These are phyloP conservation scores for Tragelaphus buxtoni DNA, from an alignment of 2,113 vertebrate species.

Conservation along the genomic window DNA sequence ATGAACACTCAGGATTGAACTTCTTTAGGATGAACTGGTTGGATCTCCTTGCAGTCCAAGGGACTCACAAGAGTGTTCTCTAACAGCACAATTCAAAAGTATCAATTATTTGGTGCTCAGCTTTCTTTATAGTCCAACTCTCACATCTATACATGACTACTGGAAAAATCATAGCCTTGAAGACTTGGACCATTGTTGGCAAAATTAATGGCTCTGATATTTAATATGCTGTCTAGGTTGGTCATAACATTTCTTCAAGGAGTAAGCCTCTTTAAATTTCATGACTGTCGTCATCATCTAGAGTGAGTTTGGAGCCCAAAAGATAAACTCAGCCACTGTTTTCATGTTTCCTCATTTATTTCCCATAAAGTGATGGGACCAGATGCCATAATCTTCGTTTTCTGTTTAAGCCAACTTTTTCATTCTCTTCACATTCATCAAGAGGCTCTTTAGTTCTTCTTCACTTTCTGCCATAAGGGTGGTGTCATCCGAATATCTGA, in stretches of 20 bases:
- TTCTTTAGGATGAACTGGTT: neutral
- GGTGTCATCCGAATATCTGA: no score
- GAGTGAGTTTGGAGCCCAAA: no score
- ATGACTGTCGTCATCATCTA: no score
- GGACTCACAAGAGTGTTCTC: neutral
- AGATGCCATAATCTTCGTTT: no score
- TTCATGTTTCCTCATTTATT: no score
- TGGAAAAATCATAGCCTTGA: neutral
- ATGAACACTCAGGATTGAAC: neutral
- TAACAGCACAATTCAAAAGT: neutral
- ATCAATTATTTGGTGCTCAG: neutral
- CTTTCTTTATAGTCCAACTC: neutral
- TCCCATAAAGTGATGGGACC: no score
- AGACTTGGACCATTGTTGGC: fast-evolving
- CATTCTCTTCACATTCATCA: no score
- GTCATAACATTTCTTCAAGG: neutral
- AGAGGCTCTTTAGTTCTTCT: no score
- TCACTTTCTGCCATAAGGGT: no score
- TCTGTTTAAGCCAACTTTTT: no score
- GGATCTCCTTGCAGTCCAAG: neutral
- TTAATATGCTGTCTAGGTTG: neutral
- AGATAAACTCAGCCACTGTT: no score
- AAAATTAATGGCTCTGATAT: neutral
- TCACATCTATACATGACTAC: neutral
- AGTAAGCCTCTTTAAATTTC: neutral